Percentiles rank a stretch among this genome's conserved stretches.
These are phyloP conservation scores for Sitophilus oryzae DNA, from an alignment of 1,140 invertebrate genomes.

Conservation along the genomic window DNA sequence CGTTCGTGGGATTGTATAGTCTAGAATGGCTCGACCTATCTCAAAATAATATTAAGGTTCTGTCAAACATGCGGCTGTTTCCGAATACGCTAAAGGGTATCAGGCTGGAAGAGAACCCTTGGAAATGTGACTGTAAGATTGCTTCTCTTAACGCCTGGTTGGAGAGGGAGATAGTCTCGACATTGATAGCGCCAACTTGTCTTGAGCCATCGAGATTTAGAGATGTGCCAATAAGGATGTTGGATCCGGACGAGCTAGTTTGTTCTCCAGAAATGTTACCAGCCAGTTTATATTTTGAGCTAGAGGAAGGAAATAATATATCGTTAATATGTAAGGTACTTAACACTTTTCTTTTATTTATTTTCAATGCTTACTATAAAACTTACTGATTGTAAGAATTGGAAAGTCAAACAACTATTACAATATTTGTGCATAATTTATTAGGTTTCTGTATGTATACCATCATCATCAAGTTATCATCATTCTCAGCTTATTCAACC, in stretches of 20 bases:
- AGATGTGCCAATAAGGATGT: conserved; percentile 58
- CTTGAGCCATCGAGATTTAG: conserved; percentile 59
- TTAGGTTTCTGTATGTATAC: too few relatives aligned
- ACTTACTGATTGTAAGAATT: too few relatives aligned
- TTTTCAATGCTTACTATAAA: too few relatives aligned
- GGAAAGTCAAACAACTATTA: too few relatives aligned
- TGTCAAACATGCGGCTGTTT: conserved; percentile 61
- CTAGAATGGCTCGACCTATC: conserved; percentile 79
- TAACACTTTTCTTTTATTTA: too few relatives aligned
- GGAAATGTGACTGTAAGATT: conserved; percentile 80
- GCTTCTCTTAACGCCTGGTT: conserved; percentile 71
- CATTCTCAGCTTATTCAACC: too few relatives aligned
- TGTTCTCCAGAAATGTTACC: conserved; percentile 72
- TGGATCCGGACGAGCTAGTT: conserved; percentile 69
- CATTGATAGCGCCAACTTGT: conserved; percentile 67
- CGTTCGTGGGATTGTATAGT: conserved; percentile 71
- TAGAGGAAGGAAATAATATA: conserved; percentile 70
- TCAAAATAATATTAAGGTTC: conserved; percentile 66
- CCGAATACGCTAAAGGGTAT: conserved; percentile 60
- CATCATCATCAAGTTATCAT: too few relatives aligned
- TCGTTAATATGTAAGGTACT: conserved; percentile 63
- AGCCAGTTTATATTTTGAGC: conserved; percentile 63
- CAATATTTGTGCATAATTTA: too few relatives aligned
- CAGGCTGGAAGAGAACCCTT: conserved; percentile 73
- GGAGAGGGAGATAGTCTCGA: conserved; percentile 62